Base-by-base conservation (phyloP, 1,140 invertebrate species). In the Cydia amplana region DNA sequence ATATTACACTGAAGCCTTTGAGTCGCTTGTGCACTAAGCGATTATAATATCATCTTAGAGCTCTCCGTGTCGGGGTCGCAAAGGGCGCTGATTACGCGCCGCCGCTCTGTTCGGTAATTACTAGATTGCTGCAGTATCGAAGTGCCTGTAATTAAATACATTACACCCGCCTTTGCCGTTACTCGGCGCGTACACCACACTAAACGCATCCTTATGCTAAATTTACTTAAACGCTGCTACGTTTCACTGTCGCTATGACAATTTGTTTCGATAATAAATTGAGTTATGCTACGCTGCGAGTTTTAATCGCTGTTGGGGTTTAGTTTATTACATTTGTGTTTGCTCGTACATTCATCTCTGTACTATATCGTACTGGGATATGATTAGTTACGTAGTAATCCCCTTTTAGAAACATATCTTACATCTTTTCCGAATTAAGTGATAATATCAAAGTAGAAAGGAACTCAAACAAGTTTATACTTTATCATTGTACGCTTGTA, bases 61-160 rank as follows among this genome's bases (percentile, higher is more conserved):
- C 87, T 85, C 85, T 87, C 80, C 82, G 84, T 80, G 79, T 82
- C 82, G 85, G 82, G 80, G 82, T 78, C 77, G 82, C 88, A 88
- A 90, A 91, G 88, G 87, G 82, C 82, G 79, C 87, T 89, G 88
- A 88, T 90, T 91, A 88, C 84, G 84, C 84, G 82, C 75, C 82
- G 81, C 78, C 81, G 84, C 86, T 83, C 83, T 84, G 83, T 84
- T 86, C 83, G 82, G 82, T 91, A 92, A 92, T 91, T 90, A 88
- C 87, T 85, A 88, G 87, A 91, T 90, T 87, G 87, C 83, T 81
- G 86, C 82, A 87, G 84, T 84, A 82, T 85, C 83, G 73, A 83
- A 90, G 87, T 90, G 86, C 82, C 85, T 83, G 84, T 90, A 89
- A 91, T 91, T 90, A 92, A 92, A 88, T 90, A 87, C 84, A 89